A percentile compares a stretch with the other conserved stretches of the same genome.
Evolutionary conservation across 2,113 vertebrate species (phyloP).

Genomic region (Scartelaos histophorus): DNA sequence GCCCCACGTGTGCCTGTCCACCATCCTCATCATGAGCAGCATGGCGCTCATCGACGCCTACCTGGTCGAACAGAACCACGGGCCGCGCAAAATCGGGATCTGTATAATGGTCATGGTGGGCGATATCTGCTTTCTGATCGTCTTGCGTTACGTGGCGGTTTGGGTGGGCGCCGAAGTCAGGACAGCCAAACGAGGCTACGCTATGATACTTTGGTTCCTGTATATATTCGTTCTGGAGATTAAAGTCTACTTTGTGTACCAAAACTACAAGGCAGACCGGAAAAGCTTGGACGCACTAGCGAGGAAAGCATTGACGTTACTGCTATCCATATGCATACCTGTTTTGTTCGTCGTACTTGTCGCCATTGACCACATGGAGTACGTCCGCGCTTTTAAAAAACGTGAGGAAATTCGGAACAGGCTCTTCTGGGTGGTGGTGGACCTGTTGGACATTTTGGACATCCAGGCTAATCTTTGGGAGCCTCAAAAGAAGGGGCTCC

Average conservation of each 20-base stretch:
- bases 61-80: slow-evolving; percentile 82
- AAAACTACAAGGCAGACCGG: slow-evolving; percentile 82
- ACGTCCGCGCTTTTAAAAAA: slow-evolving; percentile 80
- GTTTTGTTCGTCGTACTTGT: slow-evolving; percentile 77
- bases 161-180: slow-evolving; percentile 82
- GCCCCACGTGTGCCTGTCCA: slow-evolving; percentile 80
- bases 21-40: slow-evolving; percentile 81
- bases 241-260: slow-evolving; percentile 83
- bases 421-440: slow-evolving; percentile 82
- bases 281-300: slow-evolving; percentile 77
- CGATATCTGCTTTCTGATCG: slow-evolving; percentile 80
- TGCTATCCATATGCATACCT: slow-evolving; percentile 77
- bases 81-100: slow-evolving; percentile 79
- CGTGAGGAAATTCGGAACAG: slow-evolving; percentile 80
- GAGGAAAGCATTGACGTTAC: slow-evolving; percentile 76
- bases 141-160: slow-evolving; percentile 78
- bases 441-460: slow-evolving; percentile 80
- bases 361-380: slow-evolving; percentile 81
- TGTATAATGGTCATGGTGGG: slow-evolving; percentile 83
- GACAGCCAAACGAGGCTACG: slow-evolving; percentile 79
- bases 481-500: slow-evolving; percentile 80
- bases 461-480: slow-evolving; percentile 83
- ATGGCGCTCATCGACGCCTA: slow-evolving; percentile 81
- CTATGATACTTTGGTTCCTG: slow-evolving; percentile 84
- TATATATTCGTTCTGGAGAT: slow-evolving; percentile 84